Conservation (phyloP, 1,140 invertebrate genomes). For the Planococcus citri region DNA sequence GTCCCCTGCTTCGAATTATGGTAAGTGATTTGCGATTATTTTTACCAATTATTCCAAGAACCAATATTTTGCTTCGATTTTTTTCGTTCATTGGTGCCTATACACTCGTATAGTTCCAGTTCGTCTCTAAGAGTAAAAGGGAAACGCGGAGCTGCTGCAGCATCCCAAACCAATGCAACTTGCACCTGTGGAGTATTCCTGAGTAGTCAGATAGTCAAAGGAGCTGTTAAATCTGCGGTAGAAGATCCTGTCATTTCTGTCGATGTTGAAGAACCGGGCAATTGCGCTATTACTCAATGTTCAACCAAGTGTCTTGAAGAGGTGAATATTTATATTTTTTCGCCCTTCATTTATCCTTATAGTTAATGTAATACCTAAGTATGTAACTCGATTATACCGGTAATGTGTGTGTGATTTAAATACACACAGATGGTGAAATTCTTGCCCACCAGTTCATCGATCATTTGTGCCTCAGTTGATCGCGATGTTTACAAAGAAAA, state of each 20-base stretch:
- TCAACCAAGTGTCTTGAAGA: conserved; percentile 59
- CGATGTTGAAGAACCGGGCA: conserved; percentile 44
- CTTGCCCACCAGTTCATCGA: conserved; percentile 52
- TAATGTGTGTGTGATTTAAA: too few relatives aligned
- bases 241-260: conserved; percentile 50
- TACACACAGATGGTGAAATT: conserved; percentile 69
- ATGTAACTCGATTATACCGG: too few relatives aligned
- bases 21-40: too few relatives aligned
- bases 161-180: too few relatives aligned
- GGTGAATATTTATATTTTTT: conserved; percentile 35
- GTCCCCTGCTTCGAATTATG: too few relatives aligned
- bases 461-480: conserved; percentile 59
- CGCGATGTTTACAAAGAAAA: conserved; percentile 54
- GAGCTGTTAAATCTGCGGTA: conserved; percentile 41
- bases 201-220: conserved; percentile 45
- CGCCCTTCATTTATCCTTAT: background rate
- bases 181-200: conserved; percentile 56
- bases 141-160: too few relatives aligned
- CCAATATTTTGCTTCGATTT: too few relatives aligned
- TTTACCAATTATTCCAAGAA: too few relatives aligned
- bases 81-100: too few relatives aligned
- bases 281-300: conserved; percentile 57
- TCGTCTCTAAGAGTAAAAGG: too few relatives aligned
- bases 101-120: too few relatives aligned
- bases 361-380: too few relatives aligned